phyloP scores from a whole-genome alignment of 2,888 invertebrate genomes.

The Acrocera orbiculus region DNA sequence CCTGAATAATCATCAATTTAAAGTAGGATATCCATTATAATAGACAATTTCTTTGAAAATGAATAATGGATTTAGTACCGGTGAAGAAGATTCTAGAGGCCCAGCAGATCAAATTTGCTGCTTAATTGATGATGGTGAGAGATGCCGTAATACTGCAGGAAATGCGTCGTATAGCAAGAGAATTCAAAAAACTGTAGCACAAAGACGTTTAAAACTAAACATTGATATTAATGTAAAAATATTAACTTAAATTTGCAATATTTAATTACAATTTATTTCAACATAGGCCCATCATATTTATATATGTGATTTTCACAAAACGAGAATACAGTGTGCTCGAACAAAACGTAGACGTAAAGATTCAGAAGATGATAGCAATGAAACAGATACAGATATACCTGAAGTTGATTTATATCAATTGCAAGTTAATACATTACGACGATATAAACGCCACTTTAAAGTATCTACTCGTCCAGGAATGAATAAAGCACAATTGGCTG shows the following conservation, averaged over 20 bases:
- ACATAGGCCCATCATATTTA: constrained; percentile 81
- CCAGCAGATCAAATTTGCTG: constrained; percentile 84
- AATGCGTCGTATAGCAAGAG: constrained; percentile 88
- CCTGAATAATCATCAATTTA: no score
- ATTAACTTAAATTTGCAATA: no score
- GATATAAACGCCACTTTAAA: constrained; percentile 89
- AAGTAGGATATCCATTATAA: no score
- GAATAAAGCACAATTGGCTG: constrained; percentile 89
- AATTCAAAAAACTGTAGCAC: constrained; percentile 88
- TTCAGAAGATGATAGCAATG: constrained; percentile 86
- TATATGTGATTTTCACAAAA: constrained; percentile 93
- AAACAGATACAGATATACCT: constrained; percentile 78
- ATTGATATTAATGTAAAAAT: constrained; percentile 53
- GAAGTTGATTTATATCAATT: constrained; percentile 88
- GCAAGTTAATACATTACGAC: constrained; percentile 80
- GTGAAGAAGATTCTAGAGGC: constrained; percentile 77
- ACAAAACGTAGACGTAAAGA: constrained; percentile 82
- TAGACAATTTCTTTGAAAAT: constrained; percentile 1
- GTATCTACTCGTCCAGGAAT: constrained; percentile 78
- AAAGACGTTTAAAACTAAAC: constrained; percentile 72
- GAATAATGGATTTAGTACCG: constrained; percentile 72
- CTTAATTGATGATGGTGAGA: constrained; percentile 71
- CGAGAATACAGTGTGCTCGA: constrained; percentile 88
- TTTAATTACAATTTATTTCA: constrained; percentile 3
- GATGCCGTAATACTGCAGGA: constrained; percentile 60